Conservation (phyloP, 2,888 invertebrate species). For the Cheilosia soror region DNA sequence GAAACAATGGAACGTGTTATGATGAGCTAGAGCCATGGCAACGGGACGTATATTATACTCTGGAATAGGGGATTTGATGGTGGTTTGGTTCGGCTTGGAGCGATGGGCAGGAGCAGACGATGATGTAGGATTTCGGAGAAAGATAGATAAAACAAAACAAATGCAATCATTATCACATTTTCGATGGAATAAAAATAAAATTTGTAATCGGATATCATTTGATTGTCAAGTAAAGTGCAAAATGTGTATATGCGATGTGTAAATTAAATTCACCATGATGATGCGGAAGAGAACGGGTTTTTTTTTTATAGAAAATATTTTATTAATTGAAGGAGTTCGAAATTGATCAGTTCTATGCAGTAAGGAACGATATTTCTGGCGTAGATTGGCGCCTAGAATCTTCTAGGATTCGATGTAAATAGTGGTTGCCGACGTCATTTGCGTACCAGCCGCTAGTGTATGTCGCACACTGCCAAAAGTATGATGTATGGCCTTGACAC, state of each 20-base stretch:
- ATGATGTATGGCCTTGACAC: too few species aligned
- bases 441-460: too few species aligned
- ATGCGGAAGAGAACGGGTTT: slow-evolving; percentile 12
- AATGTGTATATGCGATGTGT: slow-evolving; percentile 6
- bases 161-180: slow-evolving; percentile 71
- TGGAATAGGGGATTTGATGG: slow-evolving; percentile 28
- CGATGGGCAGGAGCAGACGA: slow-evolving; percentile 2
- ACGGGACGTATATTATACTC: slow-evolving; percentile 26
- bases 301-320: too few species aligned
- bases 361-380: too few species aligned
- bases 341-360: too few species aligned
- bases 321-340: too few species aligned
- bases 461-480: too few species aligned
- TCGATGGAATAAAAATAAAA: slow-evolving; percentile 38
- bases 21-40: slow-evolving; percentile 52
- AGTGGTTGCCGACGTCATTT: too few species aligned
- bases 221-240: slow-evolving; percentile 68
- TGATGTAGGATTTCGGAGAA: slow-evolving; percentile 53
- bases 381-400: too few species aligned
- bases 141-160: slow-evolving; percentile 70
- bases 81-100: slow-evolving; percentile 3
- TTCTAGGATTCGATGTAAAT: too few species aligned
- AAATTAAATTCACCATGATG: slow-evolving; percentile 22
- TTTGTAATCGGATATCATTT: slow-evolving; percentile 67
- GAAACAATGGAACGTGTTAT: slow-evolving; percentile 67